These are phyloP conservation scores for Darevskia nairensis DNA, from an alignment of 2,797 vertebrate species.

Conservation along the genomic window DNA sequence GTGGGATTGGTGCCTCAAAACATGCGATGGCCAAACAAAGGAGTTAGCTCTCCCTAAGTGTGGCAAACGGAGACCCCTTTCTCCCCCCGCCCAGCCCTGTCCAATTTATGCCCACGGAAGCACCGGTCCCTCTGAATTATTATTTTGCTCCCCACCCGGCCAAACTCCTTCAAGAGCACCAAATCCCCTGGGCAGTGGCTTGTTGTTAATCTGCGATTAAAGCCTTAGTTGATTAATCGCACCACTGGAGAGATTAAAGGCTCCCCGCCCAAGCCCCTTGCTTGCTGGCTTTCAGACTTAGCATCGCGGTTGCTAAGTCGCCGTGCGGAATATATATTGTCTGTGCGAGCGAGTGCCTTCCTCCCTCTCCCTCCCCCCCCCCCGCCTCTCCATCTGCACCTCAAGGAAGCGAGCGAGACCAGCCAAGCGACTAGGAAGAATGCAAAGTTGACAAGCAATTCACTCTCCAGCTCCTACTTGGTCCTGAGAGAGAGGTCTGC, in stretches of 20 bases:
- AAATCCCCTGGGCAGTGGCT: not conserved
- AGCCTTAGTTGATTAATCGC: constrained; percentile 22
- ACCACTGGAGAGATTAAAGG: not conserved
- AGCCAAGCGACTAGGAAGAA: not conserved
- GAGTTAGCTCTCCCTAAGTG: no score
- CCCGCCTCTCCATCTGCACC: not conserved
- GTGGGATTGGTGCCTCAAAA: no score
- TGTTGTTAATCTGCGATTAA: constrained; percentile 33
- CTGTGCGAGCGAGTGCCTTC: not conserved
- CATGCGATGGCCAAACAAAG: no score
- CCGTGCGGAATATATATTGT: not conserved
- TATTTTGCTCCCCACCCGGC: no score
- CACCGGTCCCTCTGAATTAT: not conserved
- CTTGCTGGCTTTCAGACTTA: not conserved
- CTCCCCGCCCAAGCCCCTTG: not conserved
- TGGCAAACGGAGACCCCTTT: not conserved
- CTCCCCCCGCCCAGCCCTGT: not conserved
- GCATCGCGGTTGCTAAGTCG: not conserved
- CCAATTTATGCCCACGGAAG: not conserved
- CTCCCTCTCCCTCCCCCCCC: no score
- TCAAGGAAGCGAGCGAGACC: not conserved
- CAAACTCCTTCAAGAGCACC: not conserved
- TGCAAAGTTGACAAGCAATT: no score
- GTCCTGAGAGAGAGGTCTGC: not conserved
- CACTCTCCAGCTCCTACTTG: not conserved